Evolutionary conservation across 2,113 vertebrate genomes (phyloP), one percentile per base, ranked within the genome.

Genomic region (Asarcornis scutulata): DNA sequence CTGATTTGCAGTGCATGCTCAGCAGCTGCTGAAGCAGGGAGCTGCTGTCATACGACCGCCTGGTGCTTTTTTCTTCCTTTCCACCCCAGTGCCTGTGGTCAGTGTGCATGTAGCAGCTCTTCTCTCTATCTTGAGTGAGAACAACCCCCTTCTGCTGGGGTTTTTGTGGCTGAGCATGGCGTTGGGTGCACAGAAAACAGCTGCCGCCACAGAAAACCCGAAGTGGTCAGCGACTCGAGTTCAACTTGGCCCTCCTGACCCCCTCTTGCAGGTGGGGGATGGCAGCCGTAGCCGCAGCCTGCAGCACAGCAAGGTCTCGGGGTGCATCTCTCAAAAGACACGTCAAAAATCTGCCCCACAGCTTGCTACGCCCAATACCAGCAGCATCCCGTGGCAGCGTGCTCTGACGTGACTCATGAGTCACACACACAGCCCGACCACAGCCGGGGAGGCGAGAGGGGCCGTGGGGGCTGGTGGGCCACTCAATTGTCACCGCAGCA

Each of bases 361-460:
- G 44, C 46, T 53, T 4, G 1, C 20, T 60, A 5, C 26, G 16
- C 17, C 16, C 16, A 0, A 7, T 10, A 52, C 36, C 2, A 0
- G 17, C 62, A 34, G 75, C 0, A 11, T 68, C 52, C 72, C 7
- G 0, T 27, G 38, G 6, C 52, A 1, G 1, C 12, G 52, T 1
- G 3, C 60, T 53, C 34, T 0, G 10, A 17, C 5, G 52, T 76
- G 50, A 56, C 56, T 82, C 56, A 4, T 1, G 21, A 6, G 7
- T 69, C 73, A 42, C 55, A 8, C 11, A 29, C 3, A 32, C 68
- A 20, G 25, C 40, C 21, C 1, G 1, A 0, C 0, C 16, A 56
- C 5, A 2, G 34, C 21, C 1, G 9, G 4, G 63, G 69, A 17
- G 40, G 25, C 48, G 22, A 38, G 20, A 9, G 7, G 1, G 2